Base-by-base conservation (phyloP, 2,113 vertebrate species). In the Oreochromis niloticus region DNA sequence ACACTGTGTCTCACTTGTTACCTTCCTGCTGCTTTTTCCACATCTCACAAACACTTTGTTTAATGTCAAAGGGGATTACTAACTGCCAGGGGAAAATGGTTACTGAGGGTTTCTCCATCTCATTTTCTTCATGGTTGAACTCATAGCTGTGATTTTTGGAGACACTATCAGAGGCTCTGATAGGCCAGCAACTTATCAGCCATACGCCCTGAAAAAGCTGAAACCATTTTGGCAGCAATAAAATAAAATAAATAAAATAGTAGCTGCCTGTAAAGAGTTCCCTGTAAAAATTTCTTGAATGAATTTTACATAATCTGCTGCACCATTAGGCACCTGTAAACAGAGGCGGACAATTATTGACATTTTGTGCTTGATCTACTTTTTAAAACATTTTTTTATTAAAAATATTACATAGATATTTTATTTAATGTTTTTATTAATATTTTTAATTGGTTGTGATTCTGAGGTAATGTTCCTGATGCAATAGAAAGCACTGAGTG, bases 281-380 rank as follows among this genome's bases (percentile, higher is more conserved):
- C 5, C 27, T 4, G 57, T 32, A 32, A 32, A 32, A 32, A 9
- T 34, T 2, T 34, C 34, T n/a, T 66, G 17, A 66, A n/a, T 63
- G 32, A 39, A 36, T 66, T 63, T 66, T 7, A 66, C 17, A 19
- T 32, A 32, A 16, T 63, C 0, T 66, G 4, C 61, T 66, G 61
- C 32, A 4, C 9, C 59, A 3, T 63, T 63, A 34, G 0, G 0
- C 9, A 63, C 4, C 32, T n/a, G 17, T 7, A 39, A 66, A 39
- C 32, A 66, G 9, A 66, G 17, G 2, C n/a, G 61, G 32, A 66
- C n/a, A 66, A n/a, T n/a, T 39, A 39, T 12, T 66, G 0, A 66
- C n/a, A 66, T 39, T n/a, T 1, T 39, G 32, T 66, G 10, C 6
- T 36, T 66, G 17, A 39, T 1, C 17, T 5, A 36, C 59, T 11